phyloP scores from a whole-genome alignment of 2,113 vertebrate genomes.

The Pangasianodon gigas region DNA sequence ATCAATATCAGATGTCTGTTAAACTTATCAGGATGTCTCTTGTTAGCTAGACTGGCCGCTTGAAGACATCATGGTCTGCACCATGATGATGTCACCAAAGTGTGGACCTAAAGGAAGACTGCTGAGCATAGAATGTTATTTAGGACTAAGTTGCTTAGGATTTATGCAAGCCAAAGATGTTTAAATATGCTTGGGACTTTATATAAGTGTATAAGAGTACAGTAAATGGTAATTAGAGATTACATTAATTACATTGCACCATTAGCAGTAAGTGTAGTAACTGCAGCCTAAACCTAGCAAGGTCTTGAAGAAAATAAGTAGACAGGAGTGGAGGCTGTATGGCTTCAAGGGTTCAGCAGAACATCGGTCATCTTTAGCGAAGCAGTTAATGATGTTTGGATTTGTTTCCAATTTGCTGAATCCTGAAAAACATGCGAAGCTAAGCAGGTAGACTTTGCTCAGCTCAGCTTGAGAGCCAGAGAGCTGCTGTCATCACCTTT shows the following conservation, averaged over 20 bases:
- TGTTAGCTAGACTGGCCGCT: neutral
- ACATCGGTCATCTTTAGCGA: constrained; percentile 26
- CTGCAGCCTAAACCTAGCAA: neutral
- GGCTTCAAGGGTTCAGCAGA: neutral
- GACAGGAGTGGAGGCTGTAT: neutral
- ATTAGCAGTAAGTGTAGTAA: neutral
- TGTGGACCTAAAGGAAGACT: neutral
- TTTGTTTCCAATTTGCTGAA: constrained; percentile 39
- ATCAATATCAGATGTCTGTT: neutral
- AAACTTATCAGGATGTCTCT: neutral
- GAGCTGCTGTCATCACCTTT: constrained; percentile 31
- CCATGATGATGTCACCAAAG: neutral
- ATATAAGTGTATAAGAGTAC: neutral
- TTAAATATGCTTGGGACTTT: neutral
- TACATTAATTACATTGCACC: neutral
- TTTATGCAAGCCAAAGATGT: neutral
- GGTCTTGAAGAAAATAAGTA: neutral
- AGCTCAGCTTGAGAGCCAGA: constrained; percentile 13
- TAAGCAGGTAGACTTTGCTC: constrained; percentile 31
- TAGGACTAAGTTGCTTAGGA: neutral
- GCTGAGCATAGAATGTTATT: neutral
- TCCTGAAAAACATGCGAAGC: constrained; percentile 10
- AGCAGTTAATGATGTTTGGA: constrained; percentile 39
- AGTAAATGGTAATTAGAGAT: constrained; percentile 1
- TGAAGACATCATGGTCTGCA: neutral